Conservation (phyloP, 1,140 invertebrate species). For the Ips typographus region DNA sequence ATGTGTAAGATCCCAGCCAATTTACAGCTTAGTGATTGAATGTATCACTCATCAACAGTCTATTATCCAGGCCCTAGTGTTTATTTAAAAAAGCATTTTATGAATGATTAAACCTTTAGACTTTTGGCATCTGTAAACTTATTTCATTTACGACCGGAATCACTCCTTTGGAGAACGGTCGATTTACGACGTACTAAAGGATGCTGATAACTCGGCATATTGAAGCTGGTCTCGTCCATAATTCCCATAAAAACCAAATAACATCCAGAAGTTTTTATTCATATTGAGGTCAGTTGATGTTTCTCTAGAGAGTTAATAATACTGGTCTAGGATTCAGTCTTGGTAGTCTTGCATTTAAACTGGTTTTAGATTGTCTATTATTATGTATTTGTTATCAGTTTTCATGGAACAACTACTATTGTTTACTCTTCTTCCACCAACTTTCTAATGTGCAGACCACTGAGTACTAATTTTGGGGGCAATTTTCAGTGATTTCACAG, state of each 20-base stretch:
- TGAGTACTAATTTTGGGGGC: no score
- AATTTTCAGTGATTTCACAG: background rate
- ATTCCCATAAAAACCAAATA: background rate
- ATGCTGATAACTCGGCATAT: constrained; percentile 9
- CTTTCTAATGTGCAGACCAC: no score
- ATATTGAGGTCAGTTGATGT: background rate
- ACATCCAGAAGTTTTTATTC: background rate
- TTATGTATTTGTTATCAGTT: background rate
- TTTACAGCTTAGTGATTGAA: no score
- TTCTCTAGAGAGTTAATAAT: background rate
- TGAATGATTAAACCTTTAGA: background rate
- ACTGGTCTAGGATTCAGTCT: background rate
- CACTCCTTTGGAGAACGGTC: background rate
- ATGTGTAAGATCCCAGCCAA: no score
- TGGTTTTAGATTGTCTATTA: background rate
- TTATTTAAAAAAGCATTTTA: background rate
- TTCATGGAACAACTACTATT: background rate
- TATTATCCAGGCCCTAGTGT: background rate
- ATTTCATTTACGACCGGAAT: constrained; percentile 4
- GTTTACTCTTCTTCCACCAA: background rate
- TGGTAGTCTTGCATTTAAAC: background rate
- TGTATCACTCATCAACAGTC: no score
- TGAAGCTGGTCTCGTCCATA: background rate
- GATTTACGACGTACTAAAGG: constrained; percentile 7
- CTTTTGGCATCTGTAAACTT: background rate